Evolutionary conservation across 2,888 invertebrate species (phyloP).

Genomic region (Scaptomyza cyrtandrae): DNA sequence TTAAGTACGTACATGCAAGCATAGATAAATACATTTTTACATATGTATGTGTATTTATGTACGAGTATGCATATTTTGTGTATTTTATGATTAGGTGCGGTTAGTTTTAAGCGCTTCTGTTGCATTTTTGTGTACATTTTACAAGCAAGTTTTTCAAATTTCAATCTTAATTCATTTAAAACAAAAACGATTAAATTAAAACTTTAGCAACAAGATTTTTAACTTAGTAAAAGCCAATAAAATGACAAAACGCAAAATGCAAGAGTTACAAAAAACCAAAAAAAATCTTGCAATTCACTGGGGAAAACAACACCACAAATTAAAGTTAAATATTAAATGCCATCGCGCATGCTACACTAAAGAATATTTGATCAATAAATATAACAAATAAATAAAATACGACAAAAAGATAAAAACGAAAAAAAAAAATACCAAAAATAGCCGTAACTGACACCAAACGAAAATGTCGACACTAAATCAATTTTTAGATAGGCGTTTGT

Average conservation of each 20-base stretch:
- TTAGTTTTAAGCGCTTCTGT: constrained; percentile 74
- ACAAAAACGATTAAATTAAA: constrained; percentile 40
- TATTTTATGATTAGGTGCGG: constrained; percentile 67
- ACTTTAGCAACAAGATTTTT: constrained; percentile 74
- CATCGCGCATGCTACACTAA: constrained; percentile 55
- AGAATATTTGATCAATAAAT: constrained; percentile 60
- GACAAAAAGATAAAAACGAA: constrained; percentile 7
- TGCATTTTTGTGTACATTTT: constrained; percentile 53
- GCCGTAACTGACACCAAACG: constrained; percentile 36
- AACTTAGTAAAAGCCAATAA: constrained; percentile 52
- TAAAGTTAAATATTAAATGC: constrained; percentile 64
- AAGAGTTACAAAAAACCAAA: constrained; percentile 20
- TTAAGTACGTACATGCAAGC: constrained; percentile 6
- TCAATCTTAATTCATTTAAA: constrained; percentile 44
- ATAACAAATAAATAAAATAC: constrained; percentile 42
- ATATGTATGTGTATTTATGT: constrained; percentile 13
- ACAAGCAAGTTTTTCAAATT: constrained; percentile 46
- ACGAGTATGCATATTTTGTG: constrained; percentile 62
- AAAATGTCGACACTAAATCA: constrained; percentile 37
- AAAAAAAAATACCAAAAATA: constrained; percentile 26
- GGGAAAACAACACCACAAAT: constrained; percentile 83
- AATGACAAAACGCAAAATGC: constrained; percentile 42
- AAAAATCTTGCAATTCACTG: constrained; percentile 77
- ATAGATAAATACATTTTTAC: constrained; percentile 16
- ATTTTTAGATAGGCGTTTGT: constrained; percentile 58